Conservation (phyloP, 2,113 vertebrate species). For the Mus spicilegus region DNA sequence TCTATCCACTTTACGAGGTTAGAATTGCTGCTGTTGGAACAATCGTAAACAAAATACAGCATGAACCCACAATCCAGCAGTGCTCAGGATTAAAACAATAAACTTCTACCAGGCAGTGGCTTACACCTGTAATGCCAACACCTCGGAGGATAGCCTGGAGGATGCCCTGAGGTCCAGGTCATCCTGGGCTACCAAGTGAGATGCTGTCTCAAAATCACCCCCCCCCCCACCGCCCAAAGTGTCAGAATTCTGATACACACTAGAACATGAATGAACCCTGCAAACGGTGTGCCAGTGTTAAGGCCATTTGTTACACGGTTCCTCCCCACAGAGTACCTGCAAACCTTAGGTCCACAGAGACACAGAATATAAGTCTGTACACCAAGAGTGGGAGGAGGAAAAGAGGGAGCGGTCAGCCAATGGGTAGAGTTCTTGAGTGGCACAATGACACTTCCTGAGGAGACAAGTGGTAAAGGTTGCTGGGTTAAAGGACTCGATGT, state of each 20-base stretch:
- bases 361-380: not conserved
- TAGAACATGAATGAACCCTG: not conserved
- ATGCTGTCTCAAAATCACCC: not conserved
- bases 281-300: not conserved
- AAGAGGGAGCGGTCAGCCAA: not conserved
- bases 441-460: not conserved
- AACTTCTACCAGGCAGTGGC: not conserved
- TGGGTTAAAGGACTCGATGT: not conserved
- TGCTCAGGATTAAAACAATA: not conserved
- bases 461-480: not conserved
- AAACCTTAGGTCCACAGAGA: not conserved
- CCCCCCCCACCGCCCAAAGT: not conserved
- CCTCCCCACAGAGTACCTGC: too few species aligned
- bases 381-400: not conserved
- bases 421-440: not conserved
- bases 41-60: not conserved
- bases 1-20: not conserved
- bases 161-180: not conserved
- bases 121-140: not conserved
- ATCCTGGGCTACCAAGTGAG: not conserved
- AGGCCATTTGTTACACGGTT: not conserved
- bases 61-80: not conserved
- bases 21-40: not conserved
- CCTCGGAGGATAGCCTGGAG: not conserved
- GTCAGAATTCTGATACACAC: not conserved